Conservation (phyloP, 2,113 vertebrate genomes). For the Sula dactylatra region DNA sequence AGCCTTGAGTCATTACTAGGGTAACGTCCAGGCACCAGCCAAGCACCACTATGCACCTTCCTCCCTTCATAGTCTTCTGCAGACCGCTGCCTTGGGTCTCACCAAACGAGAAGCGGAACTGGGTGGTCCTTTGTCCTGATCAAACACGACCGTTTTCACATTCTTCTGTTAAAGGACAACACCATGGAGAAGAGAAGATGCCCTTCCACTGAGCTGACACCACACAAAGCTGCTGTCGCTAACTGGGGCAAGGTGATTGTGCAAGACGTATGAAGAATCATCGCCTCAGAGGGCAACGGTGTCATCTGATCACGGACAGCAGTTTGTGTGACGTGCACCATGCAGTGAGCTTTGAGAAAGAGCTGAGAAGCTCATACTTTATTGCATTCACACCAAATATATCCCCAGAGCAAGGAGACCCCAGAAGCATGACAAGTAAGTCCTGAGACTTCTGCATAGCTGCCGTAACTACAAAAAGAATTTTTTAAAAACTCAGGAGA, state of each 20-base stretch:
- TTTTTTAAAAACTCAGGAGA: no score
- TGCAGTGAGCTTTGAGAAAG: neutral
- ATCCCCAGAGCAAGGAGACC: neutral
- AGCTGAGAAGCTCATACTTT: neutral
- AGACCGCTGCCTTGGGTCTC: neutral
- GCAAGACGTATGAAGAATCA: fast-evolving
- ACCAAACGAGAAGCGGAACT: neutral
- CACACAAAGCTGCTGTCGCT: neutral
- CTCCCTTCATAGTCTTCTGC: neutral
- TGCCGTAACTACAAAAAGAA: neutral
- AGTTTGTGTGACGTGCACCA: fast-evolving
- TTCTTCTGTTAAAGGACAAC: no score
- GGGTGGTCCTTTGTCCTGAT: neutral
- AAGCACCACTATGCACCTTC: neutral
- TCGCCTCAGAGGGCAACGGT: fast-evolving
- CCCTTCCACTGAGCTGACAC: neutral
- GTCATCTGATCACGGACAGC: fast-evolving
- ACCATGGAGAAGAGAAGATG: neutral
- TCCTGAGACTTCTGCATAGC: neutral
- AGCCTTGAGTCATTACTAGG: fast-evolving
- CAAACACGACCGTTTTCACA: fast-evolving
- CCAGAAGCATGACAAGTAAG: neutral
- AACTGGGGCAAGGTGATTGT: no score
- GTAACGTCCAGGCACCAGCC: neutral
- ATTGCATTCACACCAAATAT: neutral